Evolutionary conservation across 2,797 vertebrate genomes (phyloP), one percentile per base, ranked within the genome.

Genomic region (Sebastes kiyomatsui): DNA sequence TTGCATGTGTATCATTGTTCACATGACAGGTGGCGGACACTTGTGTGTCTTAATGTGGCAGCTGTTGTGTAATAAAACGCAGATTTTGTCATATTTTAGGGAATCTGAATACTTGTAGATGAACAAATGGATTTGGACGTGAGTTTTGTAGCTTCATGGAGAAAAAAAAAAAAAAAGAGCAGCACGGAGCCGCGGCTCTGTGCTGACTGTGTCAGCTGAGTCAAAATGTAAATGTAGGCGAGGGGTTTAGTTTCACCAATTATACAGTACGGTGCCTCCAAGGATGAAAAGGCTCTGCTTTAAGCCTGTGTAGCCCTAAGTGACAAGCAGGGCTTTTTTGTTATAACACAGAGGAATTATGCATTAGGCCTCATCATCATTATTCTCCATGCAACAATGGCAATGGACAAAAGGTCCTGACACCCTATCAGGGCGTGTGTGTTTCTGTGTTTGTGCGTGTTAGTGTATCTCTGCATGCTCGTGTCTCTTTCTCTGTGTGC

Each of bases 361-460:
- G 91, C 83, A 91, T 94, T 88, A 92, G 87, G 72, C 87, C 74
- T 89, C 87, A 90, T 93, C 87, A 90, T 92, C 87, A 93, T 92
- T 92, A 92, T 93, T 90, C 89, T 83, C 67, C 33, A 32, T 66
- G 71, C 79, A 74, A 93, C 90, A 93, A 92, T 89, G 62, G 90
- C 49, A 32, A 74, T 64, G 86, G 84, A 94, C 90, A 93, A 94
- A 93, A 85, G 88, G 81, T 91, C 89, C 79, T 74, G 86, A 88
- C 86, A 84, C 86, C 85, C 77, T 89, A 86, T 88, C 79, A 75
- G 80, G 69, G 65, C 65, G 60, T 77, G 65, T 79, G 67, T 76
- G 72, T 80, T 71, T 87, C 67, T 62, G 73, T 72, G 69, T 86
- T 80, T 79, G 67, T 75, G 77, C 46, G 46, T 79, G 71, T 79